phyloP scores from a whole-genome alignment of 2,113 vertebrate genomes.

The Elephantulus edwardii region DNA sequence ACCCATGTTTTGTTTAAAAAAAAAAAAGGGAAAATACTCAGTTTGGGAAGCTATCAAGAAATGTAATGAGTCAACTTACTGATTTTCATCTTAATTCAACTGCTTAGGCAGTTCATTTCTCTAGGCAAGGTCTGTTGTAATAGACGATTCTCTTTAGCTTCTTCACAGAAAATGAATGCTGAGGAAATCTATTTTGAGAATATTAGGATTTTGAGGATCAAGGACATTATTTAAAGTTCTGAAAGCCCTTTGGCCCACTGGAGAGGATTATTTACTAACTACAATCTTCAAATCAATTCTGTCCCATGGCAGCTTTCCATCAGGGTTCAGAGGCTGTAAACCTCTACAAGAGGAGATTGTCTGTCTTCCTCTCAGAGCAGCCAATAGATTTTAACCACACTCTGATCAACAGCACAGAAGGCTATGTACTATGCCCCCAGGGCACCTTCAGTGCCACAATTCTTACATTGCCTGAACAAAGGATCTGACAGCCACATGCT shows the following conservation, averaged over 20 bases:
- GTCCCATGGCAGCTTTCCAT: too few species aligned
- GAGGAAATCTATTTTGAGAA: neutral
- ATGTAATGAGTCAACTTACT: neutral
- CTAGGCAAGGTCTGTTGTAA: neutral
- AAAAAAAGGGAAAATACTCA: neutral
- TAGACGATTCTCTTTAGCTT: neutral
- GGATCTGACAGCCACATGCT: neutral
- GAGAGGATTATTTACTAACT: neutral
- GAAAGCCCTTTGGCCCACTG: neutral
- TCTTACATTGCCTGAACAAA: neutral
- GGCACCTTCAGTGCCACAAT: too few species aligned
- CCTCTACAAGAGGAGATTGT: too few species aligned
- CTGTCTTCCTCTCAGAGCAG: too few species aligned
- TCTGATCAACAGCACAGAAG: too few species aligned
- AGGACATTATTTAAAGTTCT: neutral
- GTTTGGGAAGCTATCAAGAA: neutral
- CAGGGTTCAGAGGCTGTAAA: too few species aligned
- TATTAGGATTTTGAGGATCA: neutral
- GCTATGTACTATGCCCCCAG: too few species aligned
- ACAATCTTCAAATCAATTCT: too few species aligned
- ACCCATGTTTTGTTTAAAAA: neutral
- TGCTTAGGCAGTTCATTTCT: neutral
- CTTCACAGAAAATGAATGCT: neutral
- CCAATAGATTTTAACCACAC: too few species aligned
- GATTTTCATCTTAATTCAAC: neutral